These are phyloP conservation scores for Glossophaga mutica DNA, from an alignment of 2,797 vertebrate genomes.

Conservation along the genomic window DNA sequence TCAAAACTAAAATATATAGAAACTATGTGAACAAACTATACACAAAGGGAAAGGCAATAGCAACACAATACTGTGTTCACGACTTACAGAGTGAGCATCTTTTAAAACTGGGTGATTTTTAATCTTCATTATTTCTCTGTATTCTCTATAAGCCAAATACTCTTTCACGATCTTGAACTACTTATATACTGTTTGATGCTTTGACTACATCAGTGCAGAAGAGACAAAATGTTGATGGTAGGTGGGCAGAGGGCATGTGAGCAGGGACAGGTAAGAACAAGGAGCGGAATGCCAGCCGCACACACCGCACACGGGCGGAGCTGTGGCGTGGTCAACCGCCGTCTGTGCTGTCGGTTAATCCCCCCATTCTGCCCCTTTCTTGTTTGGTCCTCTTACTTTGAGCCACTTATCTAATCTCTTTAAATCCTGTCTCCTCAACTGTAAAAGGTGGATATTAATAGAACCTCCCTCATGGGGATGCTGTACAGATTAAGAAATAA, in stretches of 20 bases:
- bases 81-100: background rate
- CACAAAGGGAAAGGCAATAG: background rate
- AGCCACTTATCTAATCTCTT: background rate
- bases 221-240: background rate
- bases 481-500: background rate
- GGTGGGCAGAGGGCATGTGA: background rate
- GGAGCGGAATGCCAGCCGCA: background rate
- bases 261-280: background rate
- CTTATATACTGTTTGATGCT: background rate
- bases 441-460: background rate
- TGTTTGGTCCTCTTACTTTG: background rate
- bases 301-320: rapidly evolving
- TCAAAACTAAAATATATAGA: background rate
- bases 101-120: background rate
- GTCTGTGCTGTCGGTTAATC: background rate
- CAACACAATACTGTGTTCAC: background rate
- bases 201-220: background rate
- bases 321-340: rapidly evolving
- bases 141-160: background rate
- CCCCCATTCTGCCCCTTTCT: background rate
- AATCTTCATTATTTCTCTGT: background rate
- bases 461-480: background rate
- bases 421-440: background rate
- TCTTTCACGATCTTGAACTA: background rate
- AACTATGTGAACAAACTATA: background rate